Evolutionary conservation across 1,140 invertebrate genomes (phyloP).

Genomic region (Magallana angulata): DNA sequence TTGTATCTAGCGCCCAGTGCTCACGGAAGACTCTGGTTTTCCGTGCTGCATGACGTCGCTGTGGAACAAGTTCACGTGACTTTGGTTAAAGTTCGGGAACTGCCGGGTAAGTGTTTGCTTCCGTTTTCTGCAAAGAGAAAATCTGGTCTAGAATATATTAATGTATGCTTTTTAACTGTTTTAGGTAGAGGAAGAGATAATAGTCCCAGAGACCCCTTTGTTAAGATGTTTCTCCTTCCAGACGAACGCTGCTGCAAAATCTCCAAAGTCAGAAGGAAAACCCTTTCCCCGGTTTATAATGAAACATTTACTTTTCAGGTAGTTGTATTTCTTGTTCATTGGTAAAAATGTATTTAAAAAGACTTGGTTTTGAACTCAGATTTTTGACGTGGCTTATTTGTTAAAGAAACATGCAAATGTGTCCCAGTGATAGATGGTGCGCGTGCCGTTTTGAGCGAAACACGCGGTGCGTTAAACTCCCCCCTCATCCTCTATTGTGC

Average conservation of each 20-base stretch:
- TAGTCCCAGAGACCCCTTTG: slow-evolving; percentile 71
- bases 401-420: background rate
- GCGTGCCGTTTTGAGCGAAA: background rate
- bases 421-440: background rate
- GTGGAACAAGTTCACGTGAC: slow-evolving; percentile 72
- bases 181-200: slow-evolving; percentile 66
- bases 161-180: too few species aligned
- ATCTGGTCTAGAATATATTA: too few species aligned
- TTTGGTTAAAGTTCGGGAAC: slow-evolving; percentile 70
- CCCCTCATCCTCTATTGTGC: background rate
- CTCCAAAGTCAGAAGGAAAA: slow-evolving; percentile 72
- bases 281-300: slow-evolving; percentile 73
- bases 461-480: background rate
- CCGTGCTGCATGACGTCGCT: slow-evolving; percentile 67
- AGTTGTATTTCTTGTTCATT: background rate
- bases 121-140: too few species aligned
- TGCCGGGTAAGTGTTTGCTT: slow-evolving; percentile 60
- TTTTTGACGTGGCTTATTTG: background rate
- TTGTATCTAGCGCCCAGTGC: slow-evolving; percentile 57
- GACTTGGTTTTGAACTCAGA: too few species aligned
- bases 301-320: slow-evolving; percentile 72
- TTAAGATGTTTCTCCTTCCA: slow-evolving; percentile 73
- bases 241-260: slow-evolving; percentile 69
- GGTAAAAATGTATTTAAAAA: too few species aligned
- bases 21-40: slow-evolving; percentile 72